Evolutionary conservation across 2,113 vertebrate genomes (phyloP), one percentile per base, ranked within the genome.

Genomic region (Stegastes partitus): DNA sequence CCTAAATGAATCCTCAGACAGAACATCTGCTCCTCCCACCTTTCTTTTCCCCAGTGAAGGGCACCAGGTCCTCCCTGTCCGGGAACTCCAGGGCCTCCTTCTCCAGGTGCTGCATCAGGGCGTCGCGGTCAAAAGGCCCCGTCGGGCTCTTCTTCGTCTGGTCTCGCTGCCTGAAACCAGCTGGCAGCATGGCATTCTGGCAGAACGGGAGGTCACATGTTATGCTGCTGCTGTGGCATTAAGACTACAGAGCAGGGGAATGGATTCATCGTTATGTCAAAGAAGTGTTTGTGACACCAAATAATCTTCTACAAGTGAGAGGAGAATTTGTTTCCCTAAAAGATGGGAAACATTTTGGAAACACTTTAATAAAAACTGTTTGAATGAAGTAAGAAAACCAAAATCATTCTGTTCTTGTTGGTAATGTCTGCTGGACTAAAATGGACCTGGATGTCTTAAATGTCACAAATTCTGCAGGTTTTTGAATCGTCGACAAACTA

Each of bases 121-220:
- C 96, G 0, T 96, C 96, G 0, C 97, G 93, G 85, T 99, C 96
- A 68, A 92, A 95, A 0, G 95, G 93, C 0, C 98, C 98, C 0
- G 98, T 99, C 0, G 97, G 95, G 77, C 67, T 94, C 91, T 99
- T 99, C 81, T 95, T 97, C 0, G 98, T 99, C 95, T 99, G 98
- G 89, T 99, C 96, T 45, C 95, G 95, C 80, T 99, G 98, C 15
- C 97, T 93, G 26, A 92, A 77, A 56, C 98, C 97, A 21, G 97
- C 97, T 0, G 97, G 98, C 81, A 99, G 96, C 91, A 96, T 93
- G 86, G 96, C 91, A 67, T 99, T 99, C 98, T 98, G 94, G 83
- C 63, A 91, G 58, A 72, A 63, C 31, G 42, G 31, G 22, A 47
- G 61, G 75, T 58, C 44, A 57, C 9, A 51, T 37, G 75, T 85